Evolutionary conservation across 2,113 vertebrate species (phyloP), one percentile per base, ranked within the genome.

Genomic region (Peromyscus californicus): DNA sequence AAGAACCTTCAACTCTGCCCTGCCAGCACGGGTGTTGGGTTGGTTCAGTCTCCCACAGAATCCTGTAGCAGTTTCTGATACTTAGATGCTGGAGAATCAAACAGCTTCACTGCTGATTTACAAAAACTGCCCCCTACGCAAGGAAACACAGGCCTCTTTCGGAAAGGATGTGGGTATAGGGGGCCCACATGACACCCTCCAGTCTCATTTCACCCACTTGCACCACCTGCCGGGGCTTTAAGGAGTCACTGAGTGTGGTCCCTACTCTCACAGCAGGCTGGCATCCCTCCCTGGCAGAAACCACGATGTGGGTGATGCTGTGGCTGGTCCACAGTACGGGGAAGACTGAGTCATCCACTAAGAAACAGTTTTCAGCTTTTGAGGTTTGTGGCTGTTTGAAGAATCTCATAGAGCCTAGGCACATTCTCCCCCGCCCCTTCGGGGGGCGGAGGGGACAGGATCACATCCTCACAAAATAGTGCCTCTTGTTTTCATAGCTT

Each of bases 51-150:
- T 61, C 86, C 54, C 80, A 78, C 67, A 90, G 48, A 91, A 51
- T 94, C 42, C 76, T 83, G 22, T 80, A 76, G n/a, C 51, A 79
- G 54, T 51, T 42, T 42, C 79, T 92, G 79, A 90, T 65, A 61
- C 79, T 45, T 63, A 72, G 83, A 75, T 33, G 31, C 22, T 5
- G 8, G 9, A 1, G 24, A 63, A 54, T 67, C 5, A 10, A 31
- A 45, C 51, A 78, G 22, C 13, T 45, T 26, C 57, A 59, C 7
- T 15, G n/a, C 3, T 75, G n/a, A 39, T 92, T 63, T 21, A 51
- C 17, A 69, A 78, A 85, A 82, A 29, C 26, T 54, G 72, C 24
- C 45, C 15, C 5, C 22, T 57, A 29, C 12, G 90, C n/a, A 80
- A 33, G 22, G 9, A 80, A 29, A 57, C 7, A 33, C 9, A 0